Percentiles rank a stretch among this genome's conserved stretches.
Evolutionary conservation across 2,113 vertebrate species (phyloP).

Genomic region (Prunella himalayana): DNA sequence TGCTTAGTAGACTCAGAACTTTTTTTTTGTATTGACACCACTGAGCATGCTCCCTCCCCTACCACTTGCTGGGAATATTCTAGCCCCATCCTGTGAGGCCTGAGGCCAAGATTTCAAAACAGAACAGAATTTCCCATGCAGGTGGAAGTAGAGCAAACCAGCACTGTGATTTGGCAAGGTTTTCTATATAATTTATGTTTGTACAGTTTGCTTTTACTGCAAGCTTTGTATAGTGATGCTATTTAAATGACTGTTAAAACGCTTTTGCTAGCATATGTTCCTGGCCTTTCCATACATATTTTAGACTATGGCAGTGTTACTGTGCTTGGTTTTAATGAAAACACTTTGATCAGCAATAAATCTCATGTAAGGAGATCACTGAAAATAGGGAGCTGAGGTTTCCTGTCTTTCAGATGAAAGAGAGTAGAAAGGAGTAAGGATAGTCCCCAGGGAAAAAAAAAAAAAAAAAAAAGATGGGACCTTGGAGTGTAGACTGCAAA

Average conservation of each 20-base stretch:
- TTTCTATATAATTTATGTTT: neutral
- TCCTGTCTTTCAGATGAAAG: neutral
- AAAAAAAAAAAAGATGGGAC: neutral
- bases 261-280: neutral
- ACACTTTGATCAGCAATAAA: neutral
- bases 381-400: neutral
- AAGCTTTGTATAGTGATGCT: neutral
- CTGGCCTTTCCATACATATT: neutral
- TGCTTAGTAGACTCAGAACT: neutral
- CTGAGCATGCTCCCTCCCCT: neutral
- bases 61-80: neutral
- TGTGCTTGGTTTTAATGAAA: neutral
- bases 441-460: neutral
- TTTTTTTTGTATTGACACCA: neutral
- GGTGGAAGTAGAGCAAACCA: neutral
- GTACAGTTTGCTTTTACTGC: neutral
- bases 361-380: neutral
- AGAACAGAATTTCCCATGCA: neutral
- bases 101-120: neutral
- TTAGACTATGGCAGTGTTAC: neutral
- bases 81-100: neutral
- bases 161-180: neutral
- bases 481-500: neutral
- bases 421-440: neutral
- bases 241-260: neutral